phyloP scores from a whole-genome alignment of 2,888 invertebrate genomes.

The Slavum lentiscoides region DNA sequence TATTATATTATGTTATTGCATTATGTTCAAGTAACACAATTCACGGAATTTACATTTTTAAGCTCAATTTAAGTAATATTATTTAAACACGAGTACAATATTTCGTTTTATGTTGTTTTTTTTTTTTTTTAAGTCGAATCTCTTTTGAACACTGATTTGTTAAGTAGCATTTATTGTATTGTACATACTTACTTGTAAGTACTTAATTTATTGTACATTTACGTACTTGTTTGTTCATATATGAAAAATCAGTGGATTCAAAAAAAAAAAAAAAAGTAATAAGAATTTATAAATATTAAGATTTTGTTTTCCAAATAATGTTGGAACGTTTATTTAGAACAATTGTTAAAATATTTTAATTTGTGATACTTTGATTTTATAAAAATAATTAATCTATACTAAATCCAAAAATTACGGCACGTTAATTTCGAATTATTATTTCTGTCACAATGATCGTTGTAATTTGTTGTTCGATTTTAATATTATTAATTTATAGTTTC shows the following conservation, averaged over 20 bases:
- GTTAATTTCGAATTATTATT: slow-evolving; percentile 36
- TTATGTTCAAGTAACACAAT: slow-evolving; percentile 31
- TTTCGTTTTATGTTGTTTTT: slow-evolving; percentile 37
- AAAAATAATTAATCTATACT: neutral
- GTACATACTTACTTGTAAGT: slow-evolving; percentile 47
- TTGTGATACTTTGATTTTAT: slow-evolving; percentile 20
- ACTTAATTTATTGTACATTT: slow-evolving; percentile 50
- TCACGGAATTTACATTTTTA: slow-evolving; percentile 18
- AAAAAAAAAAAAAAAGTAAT: neutral
- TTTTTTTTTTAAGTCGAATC: slow-evolving; percentile 49
- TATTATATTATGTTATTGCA: too few relatives aligned
- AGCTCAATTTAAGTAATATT: slow-evolving; percentile 34
- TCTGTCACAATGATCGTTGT: slow-evolving; percentile 7
- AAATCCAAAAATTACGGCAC: slow-evolving; percentile 24
- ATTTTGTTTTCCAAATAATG: neutral
- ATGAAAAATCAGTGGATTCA: slow-evolving; percentile 26
- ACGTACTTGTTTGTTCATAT: slow-evolving; percentile 43
- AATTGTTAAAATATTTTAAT: slow-evolving; percentile 30
- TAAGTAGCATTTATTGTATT: slow-evolving; percentile 41
- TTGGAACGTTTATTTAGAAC: slow-evolving; percentile 10
- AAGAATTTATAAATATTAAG: slow-evolving; percentile 13
- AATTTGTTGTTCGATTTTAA: slow-evolving; percentile 25
- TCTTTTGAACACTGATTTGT: slow-evolving; percentile 34
- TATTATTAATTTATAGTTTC: slow-evolving; percentile 25
- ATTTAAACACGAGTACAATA: slow-evolving; percentile 45